phyloP scores from a whole-genome alignment of 1,140 invertebrate species.

The Drosophila takahashii region DNA sequence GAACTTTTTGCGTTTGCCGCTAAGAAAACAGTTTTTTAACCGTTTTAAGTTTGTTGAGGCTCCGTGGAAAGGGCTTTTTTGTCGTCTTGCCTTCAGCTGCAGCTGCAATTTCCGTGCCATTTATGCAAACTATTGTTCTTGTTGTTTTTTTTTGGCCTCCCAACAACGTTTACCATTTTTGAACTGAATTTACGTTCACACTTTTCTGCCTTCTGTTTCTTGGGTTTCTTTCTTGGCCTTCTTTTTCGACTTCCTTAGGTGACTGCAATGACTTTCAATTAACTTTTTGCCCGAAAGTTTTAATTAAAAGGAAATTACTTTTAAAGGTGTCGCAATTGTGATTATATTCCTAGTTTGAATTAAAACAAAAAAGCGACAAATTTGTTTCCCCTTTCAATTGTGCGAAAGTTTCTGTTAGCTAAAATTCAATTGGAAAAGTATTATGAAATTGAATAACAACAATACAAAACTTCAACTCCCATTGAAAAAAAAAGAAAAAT shows the following conservation, averaged over 20 bases:
- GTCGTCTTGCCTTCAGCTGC: slow-evolving; percentile 32
- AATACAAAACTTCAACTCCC: slow-evolving; percentile 23
- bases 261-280: slow-evolving; percentile 39
- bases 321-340: slow-evolving; percentile 22
- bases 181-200: slow-evolving; percentile 43
- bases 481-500: slow-evolving; percentile 5
- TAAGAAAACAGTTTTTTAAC: slow-evolving; percentile 59
- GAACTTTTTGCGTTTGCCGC: slow-evolving; percentile 28
- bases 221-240: slow-evolving; percentile 2
- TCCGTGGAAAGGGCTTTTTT: slow-evolving; percentile 11
- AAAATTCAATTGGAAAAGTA: slow-evolving; percentile 34
- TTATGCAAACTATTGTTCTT: slow-evolving; percentile 53
- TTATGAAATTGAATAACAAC: slow-evolving; percentile 21
- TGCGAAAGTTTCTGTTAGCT: slow-evolving; percentile 12
- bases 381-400: slow-evolving; percentile 2
- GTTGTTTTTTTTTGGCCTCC: slow-evolving; percentile 10
- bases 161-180: slow-evolving; percentile 15
- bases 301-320: slow-evolving; percentile 33
- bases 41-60: slow-evolving; percentile 31
- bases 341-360: slow-evolving; percentile 1
- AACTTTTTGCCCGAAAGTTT: slow-evolving; percentile 36
- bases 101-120: slow-evolving; percentile 57
- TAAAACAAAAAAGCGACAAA: background rate
- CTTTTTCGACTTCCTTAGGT: slow-evolving; percentile 8
- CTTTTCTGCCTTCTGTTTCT: slow-evolving; percentile 29